Base-by-base conservation (phyloP, 2,888 invertebrate genomes). In the Drosophila merina region DNA sequence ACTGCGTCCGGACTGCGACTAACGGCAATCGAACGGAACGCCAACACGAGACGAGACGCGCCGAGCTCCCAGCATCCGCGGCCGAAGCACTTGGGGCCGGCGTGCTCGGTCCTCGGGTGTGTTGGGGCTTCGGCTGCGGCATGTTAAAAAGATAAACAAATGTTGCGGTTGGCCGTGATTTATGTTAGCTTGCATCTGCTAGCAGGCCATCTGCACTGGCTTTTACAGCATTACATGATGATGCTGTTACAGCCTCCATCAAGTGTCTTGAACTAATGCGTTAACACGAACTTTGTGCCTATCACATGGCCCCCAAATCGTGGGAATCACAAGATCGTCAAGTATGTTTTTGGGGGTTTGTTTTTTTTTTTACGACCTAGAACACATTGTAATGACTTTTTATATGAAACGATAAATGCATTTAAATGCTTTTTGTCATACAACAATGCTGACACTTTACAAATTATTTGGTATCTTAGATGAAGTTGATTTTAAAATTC, bases 71-170 rank as follows among this genome's bases (percentile, higher is more conserved):
- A 51, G 57, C 57, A 51, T 63, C 45, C 70, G 38, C 42, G 8
- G 10, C 14, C 12, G n/a, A 31, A 36, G 26, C 25, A n/a, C 44
- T 36, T 44, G 36, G 42, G 28, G 42, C 14, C 42, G 42, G 14
- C 20, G 14, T 6, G 14, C 20, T 20, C 44, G 44, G 44, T 38
- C 51, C 26, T 40, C 38, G 33, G 14, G 49, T 47, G 36, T 30
- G 9, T 14, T 7, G 45, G 20, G 4, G 30, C 31, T 57, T 68
- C 67, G 59, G 49, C 57, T 59, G 54, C 59, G 57, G 50, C 59
- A 60, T 72, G 72, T 73, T 73, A 36, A 52, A 72, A 82, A 75
- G 33, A 73, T 77, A 82, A 85, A 76, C 88, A 79, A 77, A 75
- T 68, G 60, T 74, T 76, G 64, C 51, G 56, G 64, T 63, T 69